Base-by-base conservation (phyloP, 2,888 invertebrate genomes). In the Odontothrips loti region DNA sequence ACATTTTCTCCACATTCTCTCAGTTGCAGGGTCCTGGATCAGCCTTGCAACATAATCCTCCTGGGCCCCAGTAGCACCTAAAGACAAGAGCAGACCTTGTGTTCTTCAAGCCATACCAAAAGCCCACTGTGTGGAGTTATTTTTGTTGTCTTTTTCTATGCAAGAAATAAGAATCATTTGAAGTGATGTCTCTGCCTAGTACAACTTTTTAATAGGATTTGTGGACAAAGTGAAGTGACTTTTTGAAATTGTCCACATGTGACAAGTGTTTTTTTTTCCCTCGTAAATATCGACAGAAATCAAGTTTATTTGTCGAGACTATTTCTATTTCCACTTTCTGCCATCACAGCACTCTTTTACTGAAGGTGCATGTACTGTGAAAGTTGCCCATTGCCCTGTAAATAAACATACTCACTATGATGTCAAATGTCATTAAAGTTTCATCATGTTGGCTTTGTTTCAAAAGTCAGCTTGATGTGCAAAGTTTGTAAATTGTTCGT, bases 351-450 rank as follows among this genome's bases (percentile, higher is more conserved):
- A 8, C 68, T 12, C 12, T 75, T 75, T 75, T 75, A 20, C 68
- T 20, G 12, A 75, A 27, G 68, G 68, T 75, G 68, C 68, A 75
- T 75, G 68, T 75, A 75, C 68, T 75, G 23, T 75, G 68, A 75
- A 75, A 75, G 27, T 27, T 75, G 68, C 23, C 68, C 27, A 27
- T 75, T 75, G 68, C 68, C 68, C 68, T 75, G 68, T 75, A 75
- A 75, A 75, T 75, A 75, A 75, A 75, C 68, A 75, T 75, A 75
- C 68, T 75, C 68, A 75, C 68, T 27, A 75, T 75, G 68, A 75
- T 75, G 68, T 75, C 23, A 75, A 58, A 58, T 58, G 58, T 58
- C 58, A 58, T 58, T 58, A 58, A 58, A 58, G 17, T 58, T 58
- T 58, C 68, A 75, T 75, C 12, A 12, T 75, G 68, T 75, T 75